Evolutionary conservation across 2,888 invertebrate species (phyloP).

Genomic region (Drosophila tripunctata): DNA sequence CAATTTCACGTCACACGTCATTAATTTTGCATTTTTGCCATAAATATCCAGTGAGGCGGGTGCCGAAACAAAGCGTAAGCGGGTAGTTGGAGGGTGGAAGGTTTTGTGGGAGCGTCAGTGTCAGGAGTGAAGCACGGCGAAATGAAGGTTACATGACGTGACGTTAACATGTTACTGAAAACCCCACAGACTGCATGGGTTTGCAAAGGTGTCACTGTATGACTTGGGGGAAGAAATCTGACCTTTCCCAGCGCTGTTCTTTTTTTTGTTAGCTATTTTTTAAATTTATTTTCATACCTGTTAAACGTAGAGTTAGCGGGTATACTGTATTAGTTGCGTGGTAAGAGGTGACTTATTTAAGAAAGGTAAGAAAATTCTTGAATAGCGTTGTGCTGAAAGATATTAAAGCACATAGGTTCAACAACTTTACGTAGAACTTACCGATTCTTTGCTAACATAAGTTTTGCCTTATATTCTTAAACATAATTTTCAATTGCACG

Average conservation of each 20-base stretch:
- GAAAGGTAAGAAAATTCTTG: no score
- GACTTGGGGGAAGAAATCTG: conserved; percentile 23
- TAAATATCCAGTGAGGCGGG: conserved; percentile 64
- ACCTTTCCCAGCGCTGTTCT: conserved; percentile 25
- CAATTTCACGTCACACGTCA: conserved; percentile 75
- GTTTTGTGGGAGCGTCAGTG: no score
- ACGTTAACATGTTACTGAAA: conserved; percentile 40
- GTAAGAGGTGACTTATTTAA: no score
- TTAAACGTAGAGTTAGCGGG: neutral
- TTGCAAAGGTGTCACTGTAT: conserved; percentile 40
- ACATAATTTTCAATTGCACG: no score
- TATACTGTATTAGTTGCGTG: neutral
- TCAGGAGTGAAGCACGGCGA: conserved; percentile 10
- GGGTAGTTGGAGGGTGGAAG: neutral
- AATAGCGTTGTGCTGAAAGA: no score
- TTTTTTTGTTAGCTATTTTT: conserved; percentile 22
- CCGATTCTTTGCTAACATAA: no score
- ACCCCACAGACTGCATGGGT: conserved; percentile 2
- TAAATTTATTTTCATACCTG: neutral
- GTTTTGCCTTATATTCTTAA: no score
- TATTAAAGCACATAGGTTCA: no score
- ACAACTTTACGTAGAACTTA: no score
- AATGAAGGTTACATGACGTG: conserved; percentile 33
- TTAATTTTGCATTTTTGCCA: conserved; percentile 75
- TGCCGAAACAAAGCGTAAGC: neutral